These are phyloP conservation scores for Phalacrocorax brasilianus DNA, from an alignment of 2,113 vertebrate genomes.

Conservation along the genomic window DNA sequence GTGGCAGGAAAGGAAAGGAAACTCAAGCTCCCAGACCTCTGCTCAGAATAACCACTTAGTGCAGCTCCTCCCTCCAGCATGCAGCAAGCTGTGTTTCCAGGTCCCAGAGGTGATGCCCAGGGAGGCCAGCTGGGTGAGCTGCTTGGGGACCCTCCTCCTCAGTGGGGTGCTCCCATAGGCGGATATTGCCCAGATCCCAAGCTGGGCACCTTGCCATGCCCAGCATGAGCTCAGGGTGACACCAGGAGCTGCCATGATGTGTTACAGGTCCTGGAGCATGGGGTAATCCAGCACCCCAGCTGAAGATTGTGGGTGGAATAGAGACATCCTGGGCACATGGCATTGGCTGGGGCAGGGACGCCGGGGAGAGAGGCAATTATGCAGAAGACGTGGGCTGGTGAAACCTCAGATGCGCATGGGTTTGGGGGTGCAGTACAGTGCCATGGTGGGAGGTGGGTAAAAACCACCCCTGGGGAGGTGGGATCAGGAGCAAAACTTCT, in stretches of 20 bases:
- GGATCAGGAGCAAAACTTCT: background rate
- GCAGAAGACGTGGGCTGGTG: background rate
- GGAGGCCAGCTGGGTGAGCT: background rate
- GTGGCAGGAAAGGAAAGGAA: background rate
- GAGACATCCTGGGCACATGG: rapidly evolving
- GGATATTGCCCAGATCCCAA: background rate
- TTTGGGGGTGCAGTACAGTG: background rate
- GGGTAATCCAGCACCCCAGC: background rate
- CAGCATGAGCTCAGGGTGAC: background rate
- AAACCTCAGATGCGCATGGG: rapidly evolving
- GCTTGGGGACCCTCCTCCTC: background rate
- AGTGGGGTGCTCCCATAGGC: background rate
- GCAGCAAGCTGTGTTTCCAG: background rate
- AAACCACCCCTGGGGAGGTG: background rate
- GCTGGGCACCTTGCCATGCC: background rate
- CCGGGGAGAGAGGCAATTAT: background rate
- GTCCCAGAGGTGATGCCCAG: background rate
- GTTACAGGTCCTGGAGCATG: background rate
- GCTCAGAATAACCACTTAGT: rapidly evolving
- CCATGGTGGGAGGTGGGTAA: background rate
- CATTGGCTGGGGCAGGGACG: background rate
- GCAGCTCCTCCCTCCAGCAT: background rate
- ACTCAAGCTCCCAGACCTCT: background rate
- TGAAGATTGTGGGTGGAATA: background rate
- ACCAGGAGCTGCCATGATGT: rapidly evolving